Evolutionary conservation across 1,140 invertebrate genomes (phyloP), one percentile per base, ranked within the genome.

Genomic region (Thereuonema tuberculata): DNA sequence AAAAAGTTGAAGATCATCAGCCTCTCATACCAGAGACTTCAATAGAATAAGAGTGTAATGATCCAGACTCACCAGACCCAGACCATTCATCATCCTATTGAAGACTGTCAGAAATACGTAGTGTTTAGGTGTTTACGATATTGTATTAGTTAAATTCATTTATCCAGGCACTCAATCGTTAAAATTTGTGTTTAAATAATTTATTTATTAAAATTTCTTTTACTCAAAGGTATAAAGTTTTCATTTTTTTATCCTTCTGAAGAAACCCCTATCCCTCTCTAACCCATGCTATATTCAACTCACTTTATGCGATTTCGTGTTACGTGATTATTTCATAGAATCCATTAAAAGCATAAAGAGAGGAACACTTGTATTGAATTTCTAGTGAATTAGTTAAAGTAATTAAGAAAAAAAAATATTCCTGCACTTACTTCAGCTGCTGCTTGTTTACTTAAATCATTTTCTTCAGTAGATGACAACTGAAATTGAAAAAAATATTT

Each of bases 371-470:
- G 31, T 37, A 37, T 37, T 37, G 17, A 37, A 37, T n/a, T n/a
- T n/a, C n/a, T n/a, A n/a, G n/a, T n/a, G n/a, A n/a, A n/a, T n/a
- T n/a, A n/a, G n/a, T n/a, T n/a, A n/a, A n/a, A n/a, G 68, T 84
- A 82, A 66, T 81, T 83, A 79, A 83, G 57, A 12, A 71, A 64
- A 55, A 50, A 55, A 64, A 59, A 63, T n/a, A n/a, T n/a, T n/a
- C n/a, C n/a, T n/a, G n/a, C n/a, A n/a, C n/a, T n/a, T n/a, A n/a
- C n/a, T n/a, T n/a, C n/a, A n/a, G n/a, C n/a, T n/a, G n/a, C n/a
- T n/a, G n/a, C n/a, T n/a, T n/a, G n/a, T n/a, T n/a, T n/a, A n/a
- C n/a, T n/a, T n/a, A n/a, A n/a, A n/a, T n/a, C n/a, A n/a, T n/a
- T n/a, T n/a, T n/a, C n/a, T n/a, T n/a, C n/a, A n/a, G n/a, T n/a